Evolutionary conservation across 2,797 vertebrate genomes (phyloP).

Genomic region (Phataginus tetradactyla): DNA sequence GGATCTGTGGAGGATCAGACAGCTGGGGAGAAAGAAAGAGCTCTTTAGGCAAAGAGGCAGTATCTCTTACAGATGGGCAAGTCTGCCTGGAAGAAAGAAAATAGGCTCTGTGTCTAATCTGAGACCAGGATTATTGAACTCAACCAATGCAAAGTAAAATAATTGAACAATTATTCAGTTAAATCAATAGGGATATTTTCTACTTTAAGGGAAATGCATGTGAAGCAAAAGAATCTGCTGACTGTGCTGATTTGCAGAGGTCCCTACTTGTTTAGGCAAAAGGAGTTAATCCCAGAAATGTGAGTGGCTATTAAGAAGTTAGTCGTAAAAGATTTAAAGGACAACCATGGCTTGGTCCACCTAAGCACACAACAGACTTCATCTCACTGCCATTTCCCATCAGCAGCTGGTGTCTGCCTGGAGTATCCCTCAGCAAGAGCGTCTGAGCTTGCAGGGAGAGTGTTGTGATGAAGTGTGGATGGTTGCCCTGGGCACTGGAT

Average conservation of each 20-base stretch:
- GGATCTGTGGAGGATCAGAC: background rate
- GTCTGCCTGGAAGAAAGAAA: background rate
- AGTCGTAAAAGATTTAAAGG: background rate
- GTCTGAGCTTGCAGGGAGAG: slow-evolving; percentile 25
- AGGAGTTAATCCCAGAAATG: background rate
- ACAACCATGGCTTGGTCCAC: background rate
- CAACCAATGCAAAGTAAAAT: background rate
- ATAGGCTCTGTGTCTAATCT: background rate
- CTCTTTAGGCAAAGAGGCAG: background rate
- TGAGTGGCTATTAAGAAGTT: background rate
- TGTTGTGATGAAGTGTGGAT: slow-evolving; percentile 56
- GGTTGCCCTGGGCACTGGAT: slow-evolving; percentile 18
- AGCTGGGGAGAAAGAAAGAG: background rate
- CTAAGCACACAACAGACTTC: background rate
- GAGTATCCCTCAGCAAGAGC: slow-evolving; percentile 33
- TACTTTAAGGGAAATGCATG: background rate
- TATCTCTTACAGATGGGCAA: background rate
- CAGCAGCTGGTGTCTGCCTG: background rate
- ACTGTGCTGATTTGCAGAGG: background rate
- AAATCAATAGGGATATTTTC: background rate
- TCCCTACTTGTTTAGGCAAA: background rate
- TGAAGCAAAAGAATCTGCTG: background rate
- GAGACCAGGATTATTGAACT: background rate
- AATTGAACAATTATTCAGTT: background rate
- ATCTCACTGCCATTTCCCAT: background rate